Percentiles rank a stretch among this genome's conserved stretches.
Evolutionary conservation across 2,888 invertebrate species (phyloP).

Genomic region (Cryptocephalus moraei): DNA sequence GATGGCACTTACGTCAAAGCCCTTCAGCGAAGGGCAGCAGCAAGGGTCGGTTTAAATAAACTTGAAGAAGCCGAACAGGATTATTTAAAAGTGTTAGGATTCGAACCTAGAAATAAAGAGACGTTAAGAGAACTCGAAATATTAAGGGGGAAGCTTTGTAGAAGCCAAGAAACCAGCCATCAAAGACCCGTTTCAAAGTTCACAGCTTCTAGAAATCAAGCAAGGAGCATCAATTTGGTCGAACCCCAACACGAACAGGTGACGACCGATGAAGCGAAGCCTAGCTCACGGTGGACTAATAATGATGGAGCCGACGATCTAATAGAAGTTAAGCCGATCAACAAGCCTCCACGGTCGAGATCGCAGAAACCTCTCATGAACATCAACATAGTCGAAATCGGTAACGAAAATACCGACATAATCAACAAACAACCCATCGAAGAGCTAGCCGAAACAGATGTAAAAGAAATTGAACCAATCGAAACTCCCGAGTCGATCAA

Average conservation of each 20-base stretch:
- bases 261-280: too few relatives aligned
- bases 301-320: constrained; percentile 21
- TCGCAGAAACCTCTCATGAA: constrained; percentile 52
- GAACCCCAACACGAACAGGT: too few relatives aligned
- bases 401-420: constrained; percentile 4
- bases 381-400: constrained; percentile 30
- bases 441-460: too few relatives aligned
- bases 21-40: constrained; percentile 68
- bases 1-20: constrained; percentile 79
- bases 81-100: constrained; percentile 53
- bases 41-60: constrained; percentile 60
- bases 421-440: background rate
- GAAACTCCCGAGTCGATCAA: constrained; percentile 15
- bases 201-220: constrained; percentile 25
- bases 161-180: background rate
- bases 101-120: constrained; percentile 72
- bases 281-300: too few relatives aligned
- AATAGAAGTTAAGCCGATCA: constrained; percentile 39
- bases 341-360: constrained; percentile 53
- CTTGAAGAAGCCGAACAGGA: constrained; percentile 63
- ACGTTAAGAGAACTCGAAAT: constrained; percentile 51
- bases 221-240: background rate
- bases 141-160: constrained; percentile 30
- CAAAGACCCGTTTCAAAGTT: constrained; percentile 25
- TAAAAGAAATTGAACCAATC: background rate